Percentiles rank a stretch among this genome's conserved stretches.
These are phyloP conservation scores for Platerodrilus igneus DNA, from an alignment of 2,888 invertebrate species.

Conservation along the genomic window DNA sequence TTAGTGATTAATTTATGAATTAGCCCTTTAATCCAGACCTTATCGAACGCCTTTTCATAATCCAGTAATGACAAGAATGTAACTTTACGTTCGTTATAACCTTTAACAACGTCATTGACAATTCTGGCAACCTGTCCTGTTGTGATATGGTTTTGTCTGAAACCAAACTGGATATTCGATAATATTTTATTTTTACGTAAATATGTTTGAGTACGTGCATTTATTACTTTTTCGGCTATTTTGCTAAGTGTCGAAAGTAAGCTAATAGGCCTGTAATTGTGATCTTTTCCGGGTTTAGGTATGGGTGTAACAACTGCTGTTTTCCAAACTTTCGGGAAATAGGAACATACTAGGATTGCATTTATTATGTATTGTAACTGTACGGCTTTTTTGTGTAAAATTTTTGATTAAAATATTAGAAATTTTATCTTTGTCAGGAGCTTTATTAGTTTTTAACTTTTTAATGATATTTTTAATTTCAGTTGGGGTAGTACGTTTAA, in stretches of 20 bases:
- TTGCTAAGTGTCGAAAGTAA: conserved; percentile 20
- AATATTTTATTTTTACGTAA: conserved; percentile 14
- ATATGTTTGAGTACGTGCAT: conserved; percentile 6
- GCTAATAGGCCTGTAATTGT: conserved; percentile 26
- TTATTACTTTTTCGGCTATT: conserved; percentile 22
- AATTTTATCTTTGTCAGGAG: too few relatives aligned
- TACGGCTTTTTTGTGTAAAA: too few relatives aligned
- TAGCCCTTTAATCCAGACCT: conserved; percentile 35
- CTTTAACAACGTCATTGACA: conserved; percentile 26
- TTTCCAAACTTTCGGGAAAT: too few relatives aligned
- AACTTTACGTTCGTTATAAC: conserved; percentile 30
- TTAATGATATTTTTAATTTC: too few relatives aligned
- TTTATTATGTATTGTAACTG: too few relatives aligned
- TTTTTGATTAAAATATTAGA: too few relatives aligned
- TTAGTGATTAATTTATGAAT: conserved; percentile 32
- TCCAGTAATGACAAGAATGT: conserved; percentile 35
- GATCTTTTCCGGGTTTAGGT: conserved; percentile 22
- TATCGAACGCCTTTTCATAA: conserved; percentile 39
- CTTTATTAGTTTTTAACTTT: too few relatives aligned
- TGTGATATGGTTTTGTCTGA: conserved; percentile 33
- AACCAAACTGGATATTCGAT: conserved; percentile 33
- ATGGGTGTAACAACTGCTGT: too few relatives aligned
- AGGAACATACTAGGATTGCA: too few relatives aligned
- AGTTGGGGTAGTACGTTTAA: too few relatives aligned
- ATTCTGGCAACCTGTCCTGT: conserved; percentile 33